phyloP scores from a whole-genome alignment of 2,113 vertebrate species.

The Neodon shergylaensis region DNA sequence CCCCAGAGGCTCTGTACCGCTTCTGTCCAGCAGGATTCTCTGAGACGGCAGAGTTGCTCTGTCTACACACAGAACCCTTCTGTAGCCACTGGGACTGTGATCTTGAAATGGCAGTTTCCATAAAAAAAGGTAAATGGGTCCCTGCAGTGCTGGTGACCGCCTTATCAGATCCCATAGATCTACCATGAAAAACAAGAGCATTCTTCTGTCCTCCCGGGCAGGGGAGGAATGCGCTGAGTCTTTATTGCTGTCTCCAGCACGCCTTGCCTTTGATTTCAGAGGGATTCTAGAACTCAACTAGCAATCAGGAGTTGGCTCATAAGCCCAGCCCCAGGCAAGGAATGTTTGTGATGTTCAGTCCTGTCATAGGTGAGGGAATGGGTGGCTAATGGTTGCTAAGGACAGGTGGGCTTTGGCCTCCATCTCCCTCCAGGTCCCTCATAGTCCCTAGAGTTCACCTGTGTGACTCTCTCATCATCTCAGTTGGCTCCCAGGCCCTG shows the following conservation, averaged over 20 bases:
- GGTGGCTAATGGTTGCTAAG: background rate
- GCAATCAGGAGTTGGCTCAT: background rate
- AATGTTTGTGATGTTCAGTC: background rate
- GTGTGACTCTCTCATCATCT: slow-evolving; percentile 64
- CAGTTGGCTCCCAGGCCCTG: slow-evolving; percentile 81
- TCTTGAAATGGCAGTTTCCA: background rate
- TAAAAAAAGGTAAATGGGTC: background rate
- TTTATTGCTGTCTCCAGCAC: background rate
- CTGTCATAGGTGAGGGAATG: background rate
- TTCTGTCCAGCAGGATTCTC: background rate
- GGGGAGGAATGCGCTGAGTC: background rate
- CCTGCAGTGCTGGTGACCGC: background rate
- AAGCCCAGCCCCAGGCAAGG: background rate
- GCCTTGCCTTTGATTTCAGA: background rate
- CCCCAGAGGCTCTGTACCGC: background rate
- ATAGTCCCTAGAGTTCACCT: slow-evolving; percentile 63
- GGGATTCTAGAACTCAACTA: background rate
- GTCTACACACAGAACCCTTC: fast-evolving
- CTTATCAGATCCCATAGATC: no score
- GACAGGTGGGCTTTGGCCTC: background rate
- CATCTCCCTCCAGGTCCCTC: slow-evolving; percentile 22
- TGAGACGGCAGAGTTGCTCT: background rate
- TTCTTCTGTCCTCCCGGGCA: background rate
- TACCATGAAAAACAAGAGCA: background rate
- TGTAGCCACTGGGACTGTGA: background rate